Conservation (phyloP, 2,888 invertebrate species). For the Dysmachus trigonus region DNA sequence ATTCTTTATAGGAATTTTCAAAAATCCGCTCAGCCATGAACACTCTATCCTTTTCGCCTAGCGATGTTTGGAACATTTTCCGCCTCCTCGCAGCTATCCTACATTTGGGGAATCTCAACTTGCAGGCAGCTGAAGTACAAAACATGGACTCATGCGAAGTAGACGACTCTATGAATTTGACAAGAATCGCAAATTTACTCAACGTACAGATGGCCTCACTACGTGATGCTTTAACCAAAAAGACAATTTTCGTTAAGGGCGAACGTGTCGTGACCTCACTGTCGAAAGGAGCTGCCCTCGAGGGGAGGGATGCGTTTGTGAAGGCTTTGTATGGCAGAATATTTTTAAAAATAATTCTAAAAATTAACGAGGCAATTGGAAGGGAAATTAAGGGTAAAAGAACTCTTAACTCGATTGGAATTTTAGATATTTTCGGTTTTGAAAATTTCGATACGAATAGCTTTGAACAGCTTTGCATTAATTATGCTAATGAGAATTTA, state of each 20-base stretch:
- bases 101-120: constrained; percentile 91
- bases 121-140: constrained; percentile 76
- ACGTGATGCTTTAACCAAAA: constrained; percentile 82
- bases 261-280: constrained; percentile 82
- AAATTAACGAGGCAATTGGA: constrained; percentile 87
- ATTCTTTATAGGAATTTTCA: constrained; percentile 74
- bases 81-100: constrained; percentile 86
- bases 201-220: constrained; percentile 77
- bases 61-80: constrained; percentile 85
- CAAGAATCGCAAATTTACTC: constrained; percentile 75
- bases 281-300: constrained; percentile 78
- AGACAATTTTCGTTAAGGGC: constrained; percentile 85
- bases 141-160: constrained; percentile 91
- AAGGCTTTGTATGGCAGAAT: constrained; percentile 92
- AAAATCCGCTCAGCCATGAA: constrained; percentile 93
- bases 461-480: constrained; percentile 96
- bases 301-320: constrained; percentile 91
- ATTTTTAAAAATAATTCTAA: constrained; percentile 88
- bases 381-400: constrained; percentile 64
- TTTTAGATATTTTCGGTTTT: constrained; percentile 96
- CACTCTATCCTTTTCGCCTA: constrained; percentile 84
- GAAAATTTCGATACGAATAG: constrained; percentile 93
- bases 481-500: constrained; percentile 95
- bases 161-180: constrained; percentile 73
- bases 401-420: constrained; percentile 80